Conservation (phyloP, 2,888 invertebrate genomes). For the Tipula confusa region DNA sequence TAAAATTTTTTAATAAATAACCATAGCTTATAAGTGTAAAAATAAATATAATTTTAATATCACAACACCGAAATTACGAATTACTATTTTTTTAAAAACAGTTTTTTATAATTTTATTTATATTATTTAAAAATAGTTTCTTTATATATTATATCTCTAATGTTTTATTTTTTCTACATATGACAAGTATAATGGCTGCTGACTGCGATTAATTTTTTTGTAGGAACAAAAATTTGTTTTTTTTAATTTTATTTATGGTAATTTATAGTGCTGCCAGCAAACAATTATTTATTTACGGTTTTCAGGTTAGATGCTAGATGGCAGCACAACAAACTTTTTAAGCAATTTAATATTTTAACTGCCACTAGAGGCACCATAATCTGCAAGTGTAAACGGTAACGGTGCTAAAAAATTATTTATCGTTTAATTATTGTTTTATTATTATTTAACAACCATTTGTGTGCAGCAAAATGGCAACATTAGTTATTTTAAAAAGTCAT, state of each 20-base stretch:
- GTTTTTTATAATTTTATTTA: neutral
- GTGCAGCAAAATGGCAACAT: no score
- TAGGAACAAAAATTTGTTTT: neutral
- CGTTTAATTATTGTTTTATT: no score
- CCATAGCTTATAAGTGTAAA: neutral
- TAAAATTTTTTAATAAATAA: neutral
- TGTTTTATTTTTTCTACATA: constrained; percentile 20
- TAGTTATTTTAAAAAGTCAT: no score
- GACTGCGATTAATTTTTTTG: neutral
- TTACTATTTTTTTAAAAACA: neutral
- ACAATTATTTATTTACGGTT: neutral
- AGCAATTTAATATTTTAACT: no score
- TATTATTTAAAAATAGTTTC: neutral
- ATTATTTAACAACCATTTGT: no score
- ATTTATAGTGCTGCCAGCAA: neutral
- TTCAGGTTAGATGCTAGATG: neutral
- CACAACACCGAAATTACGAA: neutral
- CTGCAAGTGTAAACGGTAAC: no score
- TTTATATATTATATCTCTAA: neutral
- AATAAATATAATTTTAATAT: neutral
- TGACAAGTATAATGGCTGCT: constrained; percentile 20
- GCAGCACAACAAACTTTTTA: no score
- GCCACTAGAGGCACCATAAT: no score
- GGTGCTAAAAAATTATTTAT: no score
- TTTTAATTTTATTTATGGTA: neutral